Base-by-base conservation (phyloP, 2,888 invertebrate genomes). In the Pheosia gnoma region DNA sequence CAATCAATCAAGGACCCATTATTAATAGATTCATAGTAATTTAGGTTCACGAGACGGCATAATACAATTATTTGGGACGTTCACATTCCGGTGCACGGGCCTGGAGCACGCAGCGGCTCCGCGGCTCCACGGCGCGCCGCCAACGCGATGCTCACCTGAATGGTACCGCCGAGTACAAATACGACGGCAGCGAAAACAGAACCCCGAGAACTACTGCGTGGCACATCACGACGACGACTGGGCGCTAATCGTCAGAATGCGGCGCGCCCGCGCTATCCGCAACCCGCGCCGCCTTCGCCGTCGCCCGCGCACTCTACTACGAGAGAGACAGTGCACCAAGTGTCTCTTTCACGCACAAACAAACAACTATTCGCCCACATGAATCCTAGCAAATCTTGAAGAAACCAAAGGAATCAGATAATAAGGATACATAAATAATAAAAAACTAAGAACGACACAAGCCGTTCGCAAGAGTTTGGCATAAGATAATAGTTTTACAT, bases 141-240 rank as follows among this genome's bases (percentile, higher is more conserved):
- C 61, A 4, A 47, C 52, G 51, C 54, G 61, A 58, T 60, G 81
- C 88, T 90, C 88, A 92, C 91, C 91, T 91, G 89, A 90, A 91
- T 73, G 91, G 90, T 65, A 89, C 88, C 65, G 89, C 88, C 74
- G 92, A 87, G 83, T 91, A 91, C 67, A 92, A 78, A 77, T 91
- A 91, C 38, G 91, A 91, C 63, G 91, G 91, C 78, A 92, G 80
- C 72, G 92, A 92, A 72, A 91, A 87, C 75, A 92, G 75, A 75
- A 91, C 91, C 61, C 91, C 91, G 75, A 92, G 88, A 60, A 91
- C 90, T 74, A 92, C 86, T 73, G 91, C 89, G 86, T 91, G 90
- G 78, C 91, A 91, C 91, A 91, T 91, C 75, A 74, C 86, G 85
- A 60, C 72, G 71, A 65, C 70, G 75, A 83, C 83, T 79, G 59